Percentiles rank a stretch among this genome's conserved stretches.
phyloP scores from a whole-genome alignment of 2,888 invertebrate genomes.

The Belgica antarctica region DNA sequence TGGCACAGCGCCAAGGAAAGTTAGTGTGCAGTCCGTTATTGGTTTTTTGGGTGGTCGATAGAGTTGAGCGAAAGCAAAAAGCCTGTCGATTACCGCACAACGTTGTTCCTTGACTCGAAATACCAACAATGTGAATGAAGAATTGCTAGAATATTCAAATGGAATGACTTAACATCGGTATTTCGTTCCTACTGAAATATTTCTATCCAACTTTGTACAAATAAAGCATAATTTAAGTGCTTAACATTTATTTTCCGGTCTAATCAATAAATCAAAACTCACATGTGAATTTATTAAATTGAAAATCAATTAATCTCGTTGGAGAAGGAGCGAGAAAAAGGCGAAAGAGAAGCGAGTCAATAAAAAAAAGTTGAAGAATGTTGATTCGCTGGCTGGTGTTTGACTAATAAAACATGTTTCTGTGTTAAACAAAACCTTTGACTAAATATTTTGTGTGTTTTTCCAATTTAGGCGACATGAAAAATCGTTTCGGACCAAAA shows the following conservation, averaged over 20 bases:
- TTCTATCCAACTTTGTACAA: neutral
- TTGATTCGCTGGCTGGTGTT: constrained; percentile 29
- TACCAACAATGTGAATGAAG: neutral
- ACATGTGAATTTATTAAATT: constrained; percentile 26
- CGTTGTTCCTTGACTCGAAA: neutral
- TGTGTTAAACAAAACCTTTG: too few species aligned
- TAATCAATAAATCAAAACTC: constrained; percentile 35
- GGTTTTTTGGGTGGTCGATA: constrained; percentile 33
- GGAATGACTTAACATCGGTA: neutral
- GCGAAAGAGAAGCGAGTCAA: neutral
- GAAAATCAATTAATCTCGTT: constrained; percentile 35
- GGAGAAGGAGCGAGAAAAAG: neutral
- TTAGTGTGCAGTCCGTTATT: constrained; percentile 8
- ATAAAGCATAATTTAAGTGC: constrained; percentile 39
- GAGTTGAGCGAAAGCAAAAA: neutral
- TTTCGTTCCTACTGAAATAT: constrained; percentile 26
- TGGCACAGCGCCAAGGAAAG: neutral
- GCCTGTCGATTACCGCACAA: neutral
- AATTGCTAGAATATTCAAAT: constrained; percentile 30
- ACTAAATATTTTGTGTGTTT: neutral
- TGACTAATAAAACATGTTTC: neutral
- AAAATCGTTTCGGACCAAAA: neutral
- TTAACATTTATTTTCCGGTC: constrained; percentile 9
- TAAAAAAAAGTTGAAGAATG: constrained; percentile 23
- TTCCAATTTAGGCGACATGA: neutral